Percentiles rank a stretch among this genome's conserved stretches.
These are phyloP conservation scores for Alfaro cultratus DNA, from an alignment of 2,797 vertebrate species.

Conservation along the genomic window DNA sequence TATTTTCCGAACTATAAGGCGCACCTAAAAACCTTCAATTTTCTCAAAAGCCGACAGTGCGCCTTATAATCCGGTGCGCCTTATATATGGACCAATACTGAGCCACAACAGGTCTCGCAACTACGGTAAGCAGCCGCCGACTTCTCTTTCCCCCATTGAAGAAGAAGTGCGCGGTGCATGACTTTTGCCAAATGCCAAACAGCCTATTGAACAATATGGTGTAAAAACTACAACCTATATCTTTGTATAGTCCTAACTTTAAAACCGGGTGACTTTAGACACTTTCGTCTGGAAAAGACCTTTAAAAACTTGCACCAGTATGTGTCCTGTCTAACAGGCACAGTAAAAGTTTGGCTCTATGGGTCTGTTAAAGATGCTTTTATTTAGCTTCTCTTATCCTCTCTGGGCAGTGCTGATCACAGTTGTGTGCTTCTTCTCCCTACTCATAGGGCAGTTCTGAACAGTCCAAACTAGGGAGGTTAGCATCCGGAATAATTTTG, in stretches of 20 bases:
- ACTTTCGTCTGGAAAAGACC: neutral
- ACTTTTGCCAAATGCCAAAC: neutral
- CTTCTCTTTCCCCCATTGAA: too few relatives aligned
- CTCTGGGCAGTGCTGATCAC: neutral
- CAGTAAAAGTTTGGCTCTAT: neutral
- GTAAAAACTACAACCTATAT: neutral
- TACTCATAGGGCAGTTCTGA: neutral
- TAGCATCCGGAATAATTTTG: neutral
- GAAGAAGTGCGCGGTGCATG: too few relatives aligned
- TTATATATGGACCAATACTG: too few relatives aligned
- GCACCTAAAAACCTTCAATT: too few relatives aligned
- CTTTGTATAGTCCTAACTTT: neutral
- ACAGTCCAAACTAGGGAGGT: neutral
- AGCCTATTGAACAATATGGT: neutral
- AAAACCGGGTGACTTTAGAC: neutral
- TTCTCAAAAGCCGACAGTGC: too few relatives aligned
- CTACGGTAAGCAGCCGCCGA: too few relatives aligned
- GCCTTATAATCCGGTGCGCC: too few relatives aligned
- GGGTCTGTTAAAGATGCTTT: neutral
- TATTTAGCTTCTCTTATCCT: neutral
- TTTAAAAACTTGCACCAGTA: neutral
- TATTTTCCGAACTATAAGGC: too few relatives aligned
- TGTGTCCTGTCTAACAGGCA: neutral
- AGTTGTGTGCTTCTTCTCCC: neutral
- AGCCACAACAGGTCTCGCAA: too few relatives aligned